A percentile compares a stretch with the other conserved stretches of the same genome.
phyloP scores from a whole-genome alignment of 2,888 invertebrate species.

The Diaphora mendica region DNA sequence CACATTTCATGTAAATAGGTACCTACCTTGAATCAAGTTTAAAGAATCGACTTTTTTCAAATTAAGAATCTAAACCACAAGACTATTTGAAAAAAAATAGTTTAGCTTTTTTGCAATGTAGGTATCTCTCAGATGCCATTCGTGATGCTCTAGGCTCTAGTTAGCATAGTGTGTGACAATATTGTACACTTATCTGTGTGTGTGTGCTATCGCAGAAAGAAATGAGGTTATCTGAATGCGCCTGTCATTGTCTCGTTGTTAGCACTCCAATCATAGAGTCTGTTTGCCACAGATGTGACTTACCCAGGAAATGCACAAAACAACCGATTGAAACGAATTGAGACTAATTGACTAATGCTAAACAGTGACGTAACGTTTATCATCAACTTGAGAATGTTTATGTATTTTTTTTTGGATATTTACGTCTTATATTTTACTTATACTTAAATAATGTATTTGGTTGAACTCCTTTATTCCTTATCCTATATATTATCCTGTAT shows the following conservation, averaged over 20 bases:
- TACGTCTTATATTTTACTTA: too few relatives aligned
- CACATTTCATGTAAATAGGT: too few relatives aligned
- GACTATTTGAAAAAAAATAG: not conserved
- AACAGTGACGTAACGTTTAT: not conserved
- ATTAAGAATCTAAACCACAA: not conserved
- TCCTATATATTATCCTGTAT: too few relatives aligned
- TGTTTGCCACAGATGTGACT: slow-evolving; percentile 40
- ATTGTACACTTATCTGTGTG: slow-evolving; percentile 48
- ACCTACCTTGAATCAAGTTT: not conserved
- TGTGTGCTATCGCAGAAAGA: slow-evolving; percentile 80
- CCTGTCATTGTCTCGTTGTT: slow-evolving; percentile 79
- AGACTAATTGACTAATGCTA: not conserved
- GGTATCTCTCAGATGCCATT: slow-evolving; percentile 50
- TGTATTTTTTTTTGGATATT: not conserved
- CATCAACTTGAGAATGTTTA: not conserved
- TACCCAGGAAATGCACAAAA: not conserved
- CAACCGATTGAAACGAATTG: not conserved
- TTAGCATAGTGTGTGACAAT: slow-evolving; percentile 36
- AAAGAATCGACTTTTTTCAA: slow-evolving; percentile 1
- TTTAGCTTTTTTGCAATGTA: slow-evolving; percentile 6
- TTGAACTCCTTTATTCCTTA: too few relatives aligned
- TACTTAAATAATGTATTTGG: too few relatives aligned
- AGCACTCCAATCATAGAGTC: slow-evolving; percentile 59
- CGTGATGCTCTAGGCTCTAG: slow-evolving; percentile 36
- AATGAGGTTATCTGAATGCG: slow-evolving; percentile 85